A percentile compares a stretch with the other conserved stretches of the same genome.
Evolutionary conservation across 2,797 vertebrate genomes (phyloP).

Genomic region (Anabas testudineus): DNA sequence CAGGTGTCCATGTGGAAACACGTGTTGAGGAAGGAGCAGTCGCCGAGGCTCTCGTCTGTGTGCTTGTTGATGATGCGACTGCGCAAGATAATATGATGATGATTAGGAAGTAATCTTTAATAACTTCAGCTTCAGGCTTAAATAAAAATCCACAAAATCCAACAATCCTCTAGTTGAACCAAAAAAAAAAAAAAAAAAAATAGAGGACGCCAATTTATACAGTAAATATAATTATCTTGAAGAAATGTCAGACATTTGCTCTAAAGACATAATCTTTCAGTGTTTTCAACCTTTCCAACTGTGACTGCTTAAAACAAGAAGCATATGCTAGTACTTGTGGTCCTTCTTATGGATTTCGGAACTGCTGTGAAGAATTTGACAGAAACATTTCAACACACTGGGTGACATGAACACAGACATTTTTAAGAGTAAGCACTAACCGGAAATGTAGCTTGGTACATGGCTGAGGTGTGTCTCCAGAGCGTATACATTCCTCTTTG

Average conservation of each 20-base stretch:
- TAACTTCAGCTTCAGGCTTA: background rate
- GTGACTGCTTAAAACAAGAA: background rate
- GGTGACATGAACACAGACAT: background rate
- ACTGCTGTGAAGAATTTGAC: background rate
- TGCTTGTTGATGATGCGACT: constrained; percentile 97
- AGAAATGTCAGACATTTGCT: no score
- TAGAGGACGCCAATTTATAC: no score
- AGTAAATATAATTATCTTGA: no score
- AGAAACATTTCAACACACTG: background rate
- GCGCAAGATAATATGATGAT: background rate
- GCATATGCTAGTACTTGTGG: no score
- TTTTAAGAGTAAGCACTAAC: constrained; percentile 68
- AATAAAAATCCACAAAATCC: background rate
- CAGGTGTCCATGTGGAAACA: constrained; percentile 98
- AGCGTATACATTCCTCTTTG: constrained; percentile 93
- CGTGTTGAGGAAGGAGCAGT: constrained; percentile 97
- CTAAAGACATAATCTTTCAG: no score
- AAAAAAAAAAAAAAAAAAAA: fast-evolving
- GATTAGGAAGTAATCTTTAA: background rate
- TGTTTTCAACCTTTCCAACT: no score
- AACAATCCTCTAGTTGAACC: no score
- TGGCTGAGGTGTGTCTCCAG: constrained; percentile 88
- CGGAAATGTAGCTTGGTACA: constrained; percentile 95
- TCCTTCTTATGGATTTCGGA: background rate
- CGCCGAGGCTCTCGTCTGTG: constrained; percentile 94